These are phyloP conservation scores for Oegoconia quadripuncta DNA, from an alignment of 2,888 invertebrate genomes.

Conservation along the genomic window DNA sequence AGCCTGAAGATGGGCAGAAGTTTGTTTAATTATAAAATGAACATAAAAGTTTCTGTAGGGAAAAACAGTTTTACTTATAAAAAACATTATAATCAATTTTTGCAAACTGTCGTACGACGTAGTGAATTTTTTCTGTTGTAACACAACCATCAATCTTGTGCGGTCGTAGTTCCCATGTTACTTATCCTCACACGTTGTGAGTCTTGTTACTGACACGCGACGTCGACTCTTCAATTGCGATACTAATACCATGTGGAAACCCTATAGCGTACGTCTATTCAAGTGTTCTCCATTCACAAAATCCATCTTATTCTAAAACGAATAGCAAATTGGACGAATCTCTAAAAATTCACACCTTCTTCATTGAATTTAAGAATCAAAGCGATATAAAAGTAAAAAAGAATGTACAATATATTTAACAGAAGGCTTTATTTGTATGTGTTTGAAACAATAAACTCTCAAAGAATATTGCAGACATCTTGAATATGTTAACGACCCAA, in stretches of 20 bases:
- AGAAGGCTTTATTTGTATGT: constrained; percentile 3
- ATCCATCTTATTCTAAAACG: background rate
- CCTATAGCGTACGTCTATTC: constrained; percentile 50
- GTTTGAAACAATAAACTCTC: constrained; percentile 7
- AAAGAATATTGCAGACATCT: constrained; percentile 22
- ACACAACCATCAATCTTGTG: constrained; percentile 41
- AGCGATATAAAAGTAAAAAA: no score
- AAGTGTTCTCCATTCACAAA: constrained; percentile 24
- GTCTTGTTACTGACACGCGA: constrained; percentile 69
- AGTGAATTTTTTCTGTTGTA: no score
- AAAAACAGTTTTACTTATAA: no score
- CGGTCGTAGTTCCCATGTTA: constrained; percentile 42
- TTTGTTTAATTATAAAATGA: no score
- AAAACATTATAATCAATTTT: no score
- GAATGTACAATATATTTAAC: no score
- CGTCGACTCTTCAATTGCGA: constrained; percentile 46
- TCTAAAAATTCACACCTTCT: background rate
- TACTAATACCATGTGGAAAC: constrained; percentile 34
- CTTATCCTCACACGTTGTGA: constrained; percentile 63
- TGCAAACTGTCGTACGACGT: no score
- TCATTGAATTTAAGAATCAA: background rate
- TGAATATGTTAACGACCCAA: constrained; percentile 31
- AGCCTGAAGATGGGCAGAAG: no score
- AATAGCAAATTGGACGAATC: background rate
- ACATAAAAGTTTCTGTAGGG: no score